phyloP scores from a whole-genome alignment of 2,113 vertebrate genomes.

The Elephas maximus region DNA sequence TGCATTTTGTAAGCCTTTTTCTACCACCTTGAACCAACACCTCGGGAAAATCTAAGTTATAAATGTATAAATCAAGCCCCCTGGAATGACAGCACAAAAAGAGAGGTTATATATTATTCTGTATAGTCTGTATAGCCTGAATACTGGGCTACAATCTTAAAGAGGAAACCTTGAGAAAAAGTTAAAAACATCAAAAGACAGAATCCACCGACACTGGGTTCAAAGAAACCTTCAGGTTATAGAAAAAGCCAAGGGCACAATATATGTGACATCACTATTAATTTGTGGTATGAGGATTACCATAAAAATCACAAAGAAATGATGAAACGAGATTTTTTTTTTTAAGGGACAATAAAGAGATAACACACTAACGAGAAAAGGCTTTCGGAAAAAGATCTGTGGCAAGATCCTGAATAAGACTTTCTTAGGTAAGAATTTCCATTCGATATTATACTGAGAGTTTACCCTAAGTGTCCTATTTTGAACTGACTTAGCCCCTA shows the following conservation, averaged over 20 bases:
- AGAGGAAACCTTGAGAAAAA: constrained; percentile 6
- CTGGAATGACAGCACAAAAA: neutral
- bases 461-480: neutral
- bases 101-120: neutral
- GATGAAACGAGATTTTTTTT: neutral
- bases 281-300: constrained; percentile 40
- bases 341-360: neutral
- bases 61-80: neutral
- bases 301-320: constrained; percentile 10
- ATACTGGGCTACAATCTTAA: neutral
- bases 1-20: neutral
- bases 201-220: neutral
- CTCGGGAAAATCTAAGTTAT: neutral
- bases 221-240: neutral
- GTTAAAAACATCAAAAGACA: constrained; percentile 8
- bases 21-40: neutral
- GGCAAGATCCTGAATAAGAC: constrained; percentile 26
- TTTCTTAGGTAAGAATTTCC: constrained; percentile 68
- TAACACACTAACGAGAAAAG: constrained; percentile 3
- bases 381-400: constrained; percentile 23
- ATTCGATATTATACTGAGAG: constrained; percentile 58
- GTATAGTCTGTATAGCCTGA: neutral
- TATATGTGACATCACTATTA: neutral
- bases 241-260: constrained; percentile 42
- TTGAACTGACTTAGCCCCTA: constrained; percentile 36